Evolutionary conservation across 1,140 invertebrate genomes (phyloP).

Genomic region (Phthorimaea operculella): DNA sequence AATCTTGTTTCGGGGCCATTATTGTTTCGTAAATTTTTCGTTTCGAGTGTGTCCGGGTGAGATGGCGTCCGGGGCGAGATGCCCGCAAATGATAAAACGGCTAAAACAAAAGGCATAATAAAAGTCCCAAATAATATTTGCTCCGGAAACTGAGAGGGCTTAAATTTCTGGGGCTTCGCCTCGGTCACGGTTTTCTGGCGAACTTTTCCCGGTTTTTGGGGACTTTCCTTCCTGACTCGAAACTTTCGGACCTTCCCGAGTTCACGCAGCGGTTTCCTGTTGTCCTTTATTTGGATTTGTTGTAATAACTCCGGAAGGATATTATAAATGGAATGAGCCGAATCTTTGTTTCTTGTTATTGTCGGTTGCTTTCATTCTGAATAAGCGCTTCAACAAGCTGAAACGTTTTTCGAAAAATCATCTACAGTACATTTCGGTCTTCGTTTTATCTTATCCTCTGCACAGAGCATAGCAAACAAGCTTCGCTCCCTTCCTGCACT

Average conservation of each 20-base stretch:
- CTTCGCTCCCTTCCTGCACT: too few relatives aligned
- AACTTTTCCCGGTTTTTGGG: constrained; percentile 46
- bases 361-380: background rate
- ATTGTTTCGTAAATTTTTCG: constrained; percentile 25
- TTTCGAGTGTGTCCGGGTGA: constrained; percentile 13
- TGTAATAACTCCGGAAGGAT: constrained; percentile 35
- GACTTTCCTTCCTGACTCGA: constrained; percentile 47
- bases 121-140: constrained; percentile 56
- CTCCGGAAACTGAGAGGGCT: constrained; percentile 42
- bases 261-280: constrained; percentile 38
- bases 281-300: constrained; percentile 48
- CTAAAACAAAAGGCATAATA: constrained; percentile 56
- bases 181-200: background rate
- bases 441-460: too few relatives aligned
- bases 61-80: constrained; percentile 1
- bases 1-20: constrained; percentile 40
- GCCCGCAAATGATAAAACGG: constrained; percentile 45
- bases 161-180: constrained; percentile 44
- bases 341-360: constrained; percentile 8
- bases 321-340: constrained; percentile 25
- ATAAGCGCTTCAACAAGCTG: too few relatives aligned
- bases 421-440: too few relatives aligned
- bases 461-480: too few relatives aligned
- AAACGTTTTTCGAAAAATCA: too few relatives aligned
- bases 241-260: constrained; percentile 42